Evolutionary conservation across 2,797 vertebrate genomes (phyloP).

Genomic region (Setipinna tenuifilis): DNA sequence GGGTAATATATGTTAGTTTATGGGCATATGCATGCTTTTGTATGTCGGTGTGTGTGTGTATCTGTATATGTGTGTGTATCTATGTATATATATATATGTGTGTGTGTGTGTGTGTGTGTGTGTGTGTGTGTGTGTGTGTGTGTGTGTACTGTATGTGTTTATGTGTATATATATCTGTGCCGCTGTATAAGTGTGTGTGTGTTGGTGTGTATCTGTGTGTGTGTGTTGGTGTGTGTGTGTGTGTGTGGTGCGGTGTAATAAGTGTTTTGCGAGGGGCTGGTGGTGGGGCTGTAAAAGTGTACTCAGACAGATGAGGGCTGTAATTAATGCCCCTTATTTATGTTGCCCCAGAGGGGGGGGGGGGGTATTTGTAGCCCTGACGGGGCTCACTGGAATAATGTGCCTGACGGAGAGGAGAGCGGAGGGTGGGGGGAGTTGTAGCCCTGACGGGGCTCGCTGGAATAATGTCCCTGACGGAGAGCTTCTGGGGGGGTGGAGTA

Average conservation of each 20-base stretch:
- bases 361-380: background rate
- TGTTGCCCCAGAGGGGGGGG: constrained; percentile 45
- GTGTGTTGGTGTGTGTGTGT: background rate
- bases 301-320: constrained; percentile 25
- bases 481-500: too few relatives aligned
- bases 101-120: background rate
- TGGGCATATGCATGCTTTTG: too few relatives aligned
- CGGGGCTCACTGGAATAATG: constrained; percentile 45
- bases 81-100: background rate
- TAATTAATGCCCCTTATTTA: constrained; percentile 46
- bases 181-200: background rate
- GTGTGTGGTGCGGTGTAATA: constrained; percentile 33
- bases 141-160: background rate
- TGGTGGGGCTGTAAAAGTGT: constrained; percentile 31
- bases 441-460: too few relatives aligned
- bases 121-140: background rate
- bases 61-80: background rate
- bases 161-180: too few relatives aligned
- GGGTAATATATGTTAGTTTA: too few relatives aligned
- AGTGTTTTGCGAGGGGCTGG: constrained; percentile 2
- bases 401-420: too few relatives aligned
- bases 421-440: background rate
- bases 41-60: background rate
- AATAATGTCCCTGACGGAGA: too few relatives aligned
- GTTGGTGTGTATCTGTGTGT: background rate